Base-by-base conservation (phyloP, 2,888 invertebrate genomes). In the Gymnocheta viridis region DNA sequence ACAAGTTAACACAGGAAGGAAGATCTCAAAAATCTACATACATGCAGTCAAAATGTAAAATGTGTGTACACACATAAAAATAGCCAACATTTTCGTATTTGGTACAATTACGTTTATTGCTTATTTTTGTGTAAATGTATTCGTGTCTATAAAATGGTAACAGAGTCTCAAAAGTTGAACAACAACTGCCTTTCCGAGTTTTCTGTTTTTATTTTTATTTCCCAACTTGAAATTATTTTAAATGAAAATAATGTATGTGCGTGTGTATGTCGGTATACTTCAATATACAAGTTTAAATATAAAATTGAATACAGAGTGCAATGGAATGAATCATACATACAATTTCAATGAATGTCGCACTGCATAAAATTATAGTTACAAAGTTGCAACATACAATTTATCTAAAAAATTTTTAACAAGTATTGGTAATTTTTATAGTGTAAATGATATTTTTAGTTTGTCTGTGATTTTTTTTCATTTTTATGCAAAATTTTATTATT, bases 161-260 rank as follows among this genome's bases (percentile, higher is more conserved):
- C 47, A 56, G 12, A 62, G 29, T 60, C 17, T 44, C 60, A 44
- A 54, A 69, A 44, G 51, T 38, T 27, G 62, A 64, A 44, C 32
- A 62, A 64, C 70, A 78, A 70, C 51, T 70, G 44, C n/a, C 24
- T 62, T 69, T 70, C 9, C 44, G n/a, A 60, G 24, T 47, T 58
- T 58, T 49, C 32, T 19, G 22, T 38, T 29, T 38, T 60, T 77
- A 12, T 12, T 70, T 78, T 62, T 17, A 41, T 47, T 66, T 56
- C 14, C 44, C 32, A 66, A 35, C 67, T 47, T 67, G 22, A 51
- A 69, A 49, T 38, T 60, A 22, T 69, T 51, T 69, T 78, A 69
- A 69, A 32, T 38, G 41, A 60, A 27, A 41, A 5, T 4, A 32
- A 32, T n/a, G 19, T 17, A 17, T 4, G 9, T 38, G 4, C 14